phyloP scores from a whole-genome alignment of 2,797 vertebrate species.

The Pangasius djambal region DNA sequence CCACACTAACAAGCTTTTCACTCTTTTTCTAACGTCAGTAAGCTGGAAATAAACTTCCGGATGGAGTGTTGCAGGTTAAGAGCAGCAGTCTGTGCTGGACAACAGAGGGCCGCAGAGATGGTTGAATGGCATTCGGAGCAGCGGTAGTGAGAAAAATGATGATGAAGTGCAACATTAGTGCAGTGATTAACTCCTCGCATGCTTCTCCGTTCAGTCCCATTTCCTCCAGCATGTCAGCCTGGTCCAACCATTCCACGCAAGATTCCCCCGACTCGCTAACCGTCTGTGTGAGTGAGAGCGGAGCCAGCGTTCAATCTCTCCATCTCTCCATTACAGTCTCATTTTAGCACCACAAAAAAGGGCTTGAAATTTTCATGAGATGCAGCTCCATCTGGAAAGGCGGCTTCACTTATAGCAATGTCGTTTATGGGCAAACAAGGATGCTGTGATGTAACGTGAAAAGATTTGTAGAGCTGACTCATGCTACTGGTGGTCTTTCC shows the following conservation, averaged over 20 bases:
- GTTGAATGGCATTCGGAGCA: conserved; percentile 59
- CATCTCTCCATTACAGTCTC: conserved; percentile 64
- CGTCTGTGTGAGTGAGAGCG: conserved; percentile 72
- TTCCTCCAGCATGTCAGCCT: conserved; percentile 72
- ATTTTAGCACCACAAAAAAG: conserved; percentile 57
- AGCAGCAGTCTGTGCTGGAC: conserved; percentile 30
- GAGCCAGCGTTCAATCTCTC: conserved; percentile 63
- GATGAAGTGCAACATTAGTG: conserved; percentile 82
- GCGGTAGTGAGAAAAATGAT: conserved; percentile 72
- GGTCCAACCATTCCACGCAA: conserved; percentile 72
- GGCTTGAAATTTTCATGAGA: conserved; percentile 70
- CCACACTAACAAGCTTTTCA: neutral
- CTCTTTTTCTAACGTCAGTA: conserved; percentile 16
- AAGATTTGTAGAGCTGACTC: conserved; percentile 34
- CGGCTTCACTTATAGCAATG: conserved; percentile 47
- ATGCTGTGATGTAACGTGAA: conserved; percentile 41
- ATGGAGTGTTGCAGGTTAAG: conserved; percentile 25
- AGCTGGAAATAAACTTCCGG: conserved; percentile 19
- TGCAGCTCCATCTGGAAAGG: conserved; percentile 59
- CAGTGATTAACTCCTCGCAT: conserved; percentile 82
- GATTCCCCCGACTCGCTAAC: conserved; percentile 76
- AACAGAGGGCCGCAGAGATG: conserved; percentile 38
- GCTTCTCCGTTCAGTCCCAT: conserved; percentile 79
- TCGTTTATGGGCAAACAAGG: conserved; percentile 38
- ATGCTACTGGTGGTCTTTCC: conserved; percentile 31